Evolutionary conservation across 92 coral and sea anemone genomes (phyloP).

Genomic region (Phenganax subtilis): DNA sequence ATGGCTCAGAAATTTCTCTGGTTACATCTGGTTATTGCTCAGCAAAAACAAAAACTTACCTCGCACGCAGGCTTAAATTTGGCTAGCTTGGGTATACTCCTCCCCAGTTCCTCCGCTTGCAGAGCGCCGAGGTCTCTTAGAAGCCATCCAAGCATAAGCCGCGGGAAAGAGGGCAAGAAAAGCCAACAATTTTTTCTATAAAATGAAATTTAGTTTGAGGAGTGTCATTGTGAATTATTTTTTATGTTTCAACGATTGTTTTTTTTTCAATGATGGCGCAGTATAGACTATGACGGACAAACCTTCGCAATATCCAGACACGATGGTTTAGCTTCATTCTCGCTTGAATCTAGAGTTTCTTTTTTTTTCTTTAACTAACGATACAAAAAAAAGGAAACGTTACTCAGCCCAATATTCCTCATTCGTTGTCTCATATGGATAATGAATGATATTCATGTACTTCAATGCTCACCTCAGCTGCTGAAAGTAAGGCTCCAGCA

Average conservation of each 20-base stretch:
- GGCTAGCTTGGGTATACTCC: constrained; percentile 16
- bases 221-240: not conserved
- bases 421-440: too few species aligned
- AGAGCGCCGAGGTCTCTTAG: constrained; percentile 33
- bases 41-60: not conserved
- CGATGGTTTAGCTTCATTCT: constrained; percentile 27
- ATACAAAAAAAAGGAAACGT: not conserved
- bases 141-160: constrained; percentile 32
- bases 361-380: constrained; percentile 27
- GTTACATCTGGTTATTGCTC: not conserved
- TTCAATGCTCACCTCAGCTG: constrained; percentile 63
- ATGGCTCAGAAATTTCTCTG: not conserved
- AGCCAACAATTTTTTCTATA: constrained; percentile 26
- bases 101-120: constrained; percentile 28
- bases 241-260: not conserved
- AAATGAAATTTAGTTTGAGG: not conserved
- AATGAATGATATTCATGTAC: too few species aligned
- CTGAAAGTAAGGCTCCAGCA: constrained; percentile 85
- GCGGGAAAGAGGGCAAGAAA: constrained; percentile 24
- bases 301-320: constrained; percentile 34
- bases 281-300: not conserved
- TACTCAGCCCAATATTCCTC: not conserved
- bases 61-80: constrained; percentile 4
- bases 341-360: constrained; percentile 9
- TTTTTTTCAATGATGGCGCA: not conserved